Evolutionary conservation across 1,140 invertebrate genomes (phyloP).

Genomic region (Tenebrio molitor): DNA sequence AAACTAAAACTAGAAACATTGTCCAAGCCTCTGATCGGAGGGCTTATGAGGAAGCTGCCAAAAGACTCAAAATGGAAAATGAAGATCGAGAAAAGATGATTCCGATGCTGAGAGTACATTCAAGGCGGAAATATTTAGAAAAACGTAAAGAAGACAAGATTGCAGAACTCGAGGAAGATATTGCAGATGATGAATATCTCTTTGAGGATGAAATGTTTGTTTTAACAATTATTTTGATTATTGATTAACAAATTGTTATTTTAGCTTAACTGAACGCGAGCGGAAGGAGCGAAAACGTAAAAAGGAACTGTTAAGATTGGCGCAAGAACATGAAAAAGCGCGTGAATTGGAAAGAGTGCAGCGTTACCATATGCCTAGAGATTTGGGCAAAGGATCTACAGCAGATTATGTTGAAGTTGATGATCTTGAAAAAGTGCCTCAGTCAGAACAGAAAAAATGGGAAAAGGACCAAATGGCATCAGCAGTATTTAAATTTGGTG

Average conservation of each 20-base stretch:
- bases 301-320: constrained; percentile 90
- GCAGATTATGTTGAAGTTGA: constrained; percentile 91
- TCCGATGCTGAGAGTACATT: constrained; percentile 90
- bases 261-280: constrained; percentile 88
- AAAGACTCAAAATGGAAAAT: constrained; percentile 88
- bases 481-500: constrained; percentile 94
- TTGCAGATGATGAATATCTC: constrained; percentile 96
- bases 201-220: constrained; percentile 90
- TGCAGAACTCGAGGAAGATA: constrained; percentile 94
- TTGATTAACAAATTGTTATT: constrained; percentile 51
- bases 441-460: constrained; percentile 98
- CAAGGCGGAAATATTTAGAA: constrained; percentile 92
- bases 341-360: constrained; percentile 92
- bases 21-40: constrained; percentile 79
- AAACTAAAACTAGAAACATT: constrained; percentile 88
- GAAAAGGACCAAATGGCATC: constrained; percentile 97
- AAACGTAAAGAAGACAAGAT: constrained; percentile 98
- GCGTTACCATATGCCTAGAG: constrained; percentile 93
- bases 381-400: constrained; percentile 77
- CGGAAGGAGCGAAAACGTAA: constrained; percentile 89
- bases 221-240: constrained; percentile 31
- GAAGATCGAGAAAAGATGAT: constrained; percentile 89
- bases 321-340: constrained; percentile 96
- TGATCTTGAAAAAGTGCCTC: constrained; percentile 85
- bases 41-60: constrained; percentile 92